phyloP scores from a whole-genome alignment of 1,140 invertebrate species.

The Zaprionus inermis region DNA sequence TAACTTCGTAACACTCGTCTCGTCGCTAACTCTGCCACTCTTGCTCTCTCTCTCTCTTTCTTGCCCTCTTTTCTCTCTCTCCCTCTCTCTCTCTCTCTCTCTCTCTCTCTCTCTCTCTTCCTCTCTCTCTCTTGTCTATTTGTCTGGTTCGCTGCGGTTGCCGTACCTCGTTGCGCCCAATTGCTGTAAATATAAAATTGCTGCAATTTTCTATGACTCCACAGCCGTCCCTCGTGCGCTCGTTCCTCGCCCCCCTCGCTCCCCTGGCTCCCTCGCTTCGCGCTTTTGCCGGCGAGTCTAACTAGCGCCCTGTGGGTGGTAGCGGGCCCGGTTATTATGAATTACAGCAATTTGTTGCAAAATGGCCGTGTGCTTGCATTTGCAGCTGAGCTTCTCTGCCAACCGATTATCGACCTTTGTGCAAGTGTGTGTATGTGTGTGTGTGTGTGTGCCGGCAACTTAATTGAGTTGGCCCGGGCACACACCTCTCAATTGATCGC shows the following conservation, averaged over 20 bases:
- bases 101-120: constrained; percentile 8
- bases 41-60: neutral
- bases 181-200: constrained; percentile 83
- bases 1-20: too few relatives aligned
- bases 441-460: constrained; percentile 38
- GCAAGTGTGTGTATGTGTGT: constrained; percentile 17
- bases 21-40: too few relatives aligned
- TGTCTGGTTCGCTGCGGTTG: constrained; percentile 26
- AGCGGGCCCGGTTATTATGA: constrained; percentile 77
- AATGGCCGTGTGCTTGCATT: constrained; percentile 41
- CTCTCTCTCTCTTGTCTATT: constrained; percentile 9
- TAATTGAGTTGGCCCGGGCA: constrained; percentile 68
- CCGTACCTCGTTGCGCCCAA: constrained; percentile 62
- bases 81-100: constrained; percentile 10
- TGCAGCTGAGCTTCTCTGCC: constrained; percentile 13
- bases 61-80: neutral
- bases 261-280: constrained; percentile 28
- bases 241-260: constrained; percentile 4
- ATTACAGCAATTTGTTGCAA: constrained; percentile 73
- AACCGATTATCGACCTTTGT: constrained; percentile 56
- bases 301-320: constrained; percentile 78
- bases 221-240: constrained; percentile 40
- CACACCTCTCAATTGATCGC: constrained; percentile 74
- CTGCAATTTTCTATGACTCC: constrained; percentile 80
- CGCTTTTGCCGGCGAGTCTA: constrained; percentile 47